Evolutionary conservation across 2,888 invertebrate species (phyloP).

Genomic region (Rhaphigaster nebulosa): DNA sequence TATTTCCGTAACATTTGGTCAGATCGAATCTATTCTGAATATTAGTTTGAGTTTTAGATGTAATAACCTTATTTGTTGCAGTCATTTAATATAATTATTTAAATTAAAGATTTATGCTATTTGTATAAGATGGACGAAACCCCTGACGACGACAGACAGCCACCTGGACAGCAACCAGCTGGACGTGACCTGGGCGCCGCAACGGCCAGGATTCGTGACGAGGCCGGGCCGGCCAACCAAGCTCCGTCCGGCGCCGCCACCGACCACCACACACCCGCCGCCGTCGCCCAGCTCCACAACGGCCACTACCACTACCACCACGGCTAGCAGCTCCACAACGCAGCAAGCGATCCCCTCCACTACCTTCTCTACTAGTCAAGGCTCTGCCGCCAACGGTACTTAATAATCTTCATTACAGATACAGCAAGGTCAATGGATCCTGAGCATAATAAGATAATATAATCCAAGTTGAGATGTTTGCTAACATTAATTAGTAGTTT

Average conservation of each 20-base stretch:
- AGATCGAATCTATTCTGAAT: too few species aligned
- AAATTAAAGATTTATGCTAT: too few species aligned
- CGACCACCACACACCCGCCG: conserved; percentile 58
- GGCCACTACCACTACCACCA: conserved; percentile 69
- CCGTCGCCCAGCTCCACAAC: conserved; percentile 62
- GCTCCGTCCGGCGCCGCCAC: conserved; percentile 61
- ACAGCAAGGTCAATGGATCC: background rate
- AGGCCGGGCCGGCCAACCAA: conserved; percentile 62
- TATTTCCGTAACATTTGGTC: too few species aligned
- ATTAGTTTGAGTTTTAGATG: too few species aligned
- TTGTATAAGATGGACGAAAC: conserved; percentile 62
- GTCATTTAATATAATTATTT: too few species aligned
- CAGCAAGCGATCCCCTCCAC: background rate
- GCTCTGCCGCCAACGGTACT: conserved; percentile 54
- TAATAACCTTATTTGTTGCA: too few species aligned
- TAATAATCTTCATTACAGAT: background rate
- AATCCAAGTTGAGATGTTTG: background rate
- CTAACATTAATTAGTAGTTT: background rate
- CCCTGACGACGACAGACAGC: conserved; percentile 60
- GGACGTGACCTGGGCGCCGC: conserved; percentile 59
- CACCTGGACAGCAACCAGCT: conserved; percentile 62
- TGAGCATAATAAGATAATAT: too few species aligned
- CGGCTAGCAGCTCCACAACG: conserved; percentile 65
- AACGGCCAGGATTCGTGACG: conserved; percentile 58
- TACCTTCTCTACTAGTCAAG: conserved; percentile 55